A percentile compares a stretch with the other conserved stretches of the same genome.
Conservation (phyloP, 2,113 vertebrate genomes). For the Nothoprocta perdicaria region DNA sequence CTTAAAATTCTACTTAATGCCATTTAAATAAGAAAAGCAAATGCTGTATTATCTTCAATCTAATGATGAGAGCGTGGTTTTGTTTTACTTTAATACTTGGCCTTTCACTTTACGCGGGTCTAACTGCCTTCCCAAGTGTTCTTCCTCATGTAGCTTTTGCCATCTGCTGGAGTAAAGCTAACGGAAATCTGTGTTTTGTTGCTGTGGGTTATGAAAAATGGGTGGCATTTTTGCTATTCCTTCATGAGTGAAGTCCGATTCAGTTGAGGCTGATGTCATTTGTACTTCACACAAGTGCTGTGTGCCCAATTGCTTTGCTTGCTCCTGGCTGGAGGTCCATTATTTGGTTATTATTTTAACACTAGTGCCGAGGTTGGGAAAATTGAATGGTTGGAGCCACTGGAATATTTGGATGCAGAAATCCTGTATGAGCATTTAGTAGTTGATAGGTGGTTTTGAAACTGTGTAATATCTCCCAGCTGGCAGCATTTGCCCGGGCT, state of each 20-base stretch:
- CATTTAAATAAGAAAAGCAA: background rate
- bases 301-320: background rate
- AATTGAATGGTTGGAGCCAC: background rate
- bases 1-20: background rate
- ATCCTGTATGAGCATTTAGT: background rate
- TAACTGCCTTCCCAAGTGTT: background rate
- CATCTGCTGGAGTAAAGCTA: constrained; percentile 20
- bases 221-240: background rate
- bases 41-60: background rate
- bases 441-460: background rate
- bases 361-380: accelerated
- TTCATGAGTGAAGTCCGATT: background rate
- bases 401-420: background rate
- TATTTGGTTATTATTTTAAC: background rate
- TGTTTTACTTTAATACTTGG: background rate
- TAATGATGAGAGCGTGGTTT: background rate
- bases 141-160: constrained; percentile 20
- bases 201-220: background rate
- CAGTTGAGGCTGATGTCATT: background rate
- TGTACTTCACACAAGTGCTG: background rate
- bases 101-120: background rate
- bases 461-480: background rate
- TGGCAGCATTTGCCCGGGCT: background rate
- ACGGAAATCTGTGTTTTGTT: background rate
- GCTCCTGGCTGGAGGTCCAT: background rate